These are phyloP conservation scores for Dreissena polymorpha DNA, from an alignment of 1,140 invertebrate species.

Conservation along the genomic window DNA sequence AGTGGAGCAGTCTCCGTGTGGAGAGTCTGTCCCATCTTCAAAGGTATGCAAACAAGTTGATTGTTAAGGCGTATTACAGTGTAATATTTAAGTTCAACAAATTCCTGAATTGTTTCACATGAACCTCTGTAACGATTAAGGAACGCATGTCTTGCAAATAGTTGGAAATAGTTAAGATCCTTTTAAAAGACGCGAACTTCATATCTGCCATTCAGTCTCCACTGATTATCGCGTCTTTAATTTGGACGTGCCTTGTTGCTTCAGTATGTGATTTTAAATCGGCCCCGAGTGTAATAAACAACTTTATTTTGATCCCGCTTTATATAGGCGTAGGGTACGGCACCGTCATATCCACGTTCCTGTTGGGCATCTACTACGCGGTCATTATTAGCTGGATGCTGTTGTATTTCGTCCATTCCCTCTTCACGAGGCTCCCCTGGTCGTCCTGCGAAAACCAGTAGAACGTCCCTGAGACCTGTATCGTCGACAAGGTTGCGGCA, in stretches of 20 bases:
- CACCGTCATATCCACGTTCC: conserved; percentile 56
- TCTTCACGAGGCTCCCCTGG: conserved; percentile 88
- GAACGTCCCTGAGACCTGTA: conserved; percentile 39
- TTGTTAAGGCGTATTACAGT: neutral
- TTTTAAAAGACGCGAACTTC: too few species aligned
- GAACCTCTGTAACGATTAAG: too few species aligned
- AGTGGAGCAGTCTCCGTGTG: conserved; percentile 35
- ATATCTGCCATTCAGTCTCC: too few species aligned
- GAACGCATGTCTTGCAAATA: too few species aligned
- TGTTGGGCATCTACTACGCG: conserved; percentile 91
- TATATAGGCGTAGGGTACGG: conserved; percentile 60
- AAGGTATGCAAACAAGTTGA: conserved; percentile 17
- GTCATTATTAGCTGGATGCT: conserved; percentile 97
- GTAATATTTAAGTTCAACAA: too few species aligned
- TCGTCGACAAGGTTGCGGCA: conserved; percentile 8
- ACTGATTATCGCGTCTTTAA: too few species aligned
- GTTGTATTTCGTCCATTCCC: conserved; percentile 88
- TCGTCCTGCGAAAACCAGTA: conserved; percentile 54
- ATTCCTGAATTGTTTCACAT: too few species aligned
- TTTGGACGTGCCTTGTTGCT: too few species aligned
- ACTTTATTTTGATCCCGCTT: neutral
- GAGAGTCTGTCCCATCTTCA: conserved; percentile 43
- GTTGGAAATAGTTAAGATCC: too few species aligned
- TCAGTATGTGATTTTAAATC: too few species aligned
- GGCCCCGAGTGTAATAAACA: too few species aligned